Percentiles rank a stretch among this genome's conserved stretches.
phyloP scores from a whole-genome alignment of 2,113 vertebrate genomes.

The Phyllopteryx taeniolatus region DNA sequence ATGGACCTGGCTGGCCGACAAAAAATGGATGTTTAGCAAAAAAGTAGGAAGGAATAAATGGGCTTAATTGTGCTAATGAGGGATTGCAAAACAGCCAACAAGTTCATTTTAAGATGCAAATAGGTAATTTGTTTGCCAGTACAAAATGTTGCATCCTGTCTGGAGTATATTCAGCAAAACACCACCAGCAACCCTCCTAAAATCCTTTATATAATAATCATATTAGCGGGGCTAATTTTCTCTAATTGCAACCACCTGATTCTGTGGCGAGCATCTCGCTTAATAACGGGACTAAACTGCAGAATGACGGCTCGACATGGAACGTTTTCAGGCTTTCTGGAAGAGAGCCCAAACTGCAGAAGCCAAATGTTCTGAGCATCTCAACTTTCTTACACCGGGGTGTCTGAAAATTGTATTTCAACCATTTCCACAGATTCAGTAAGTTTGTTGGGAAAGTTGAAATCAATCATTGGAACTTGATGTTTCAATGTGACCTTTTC shows the following conservation, averaged over 20 bases:
- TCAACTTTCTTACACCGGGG: constrained; percentile 51
- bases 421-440: constrained; percentile 41
- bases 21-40: constrained; percentile 34
- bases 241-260: constrained; percentile 59
- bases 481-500: constrained; percentile 25
- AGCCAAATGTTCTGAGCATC: constrained; percentile 54
- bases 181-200: constrained; percentile 47
- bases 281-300: constrained; percentile 59
- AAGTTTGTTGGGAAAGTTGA: constrained; percentile 25
- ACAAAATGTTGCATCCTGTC: constrained; percentile 1
- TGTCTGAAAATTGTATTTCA: constrained; percentile 32
- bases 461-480: constrained; percentile 24
- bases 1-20: constrained; percentile 33
- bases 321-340: constrained; percentile 54
- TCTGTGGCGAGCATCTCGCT: constrained; percentile 34
- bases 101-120: constrained; percentile 50
- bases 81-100: constrained; percentile 39
- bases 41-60: constrained; percentile 48
- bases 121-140: constrained; percentile 36
- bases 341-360: constrained; percentile 51
- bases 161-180: constrained; percentile 36
- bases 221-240: constrained; percentile 51
- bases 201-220: constrained; percentile 49
- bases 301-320: constrained; percentile 49
- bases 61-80: constrained; percentile 57